These are phyloP conservation scores for Atherinomorus stipes DNA, from an alignment of 2,113 vertebrate species.

Conservation along the genomic window DNA sequence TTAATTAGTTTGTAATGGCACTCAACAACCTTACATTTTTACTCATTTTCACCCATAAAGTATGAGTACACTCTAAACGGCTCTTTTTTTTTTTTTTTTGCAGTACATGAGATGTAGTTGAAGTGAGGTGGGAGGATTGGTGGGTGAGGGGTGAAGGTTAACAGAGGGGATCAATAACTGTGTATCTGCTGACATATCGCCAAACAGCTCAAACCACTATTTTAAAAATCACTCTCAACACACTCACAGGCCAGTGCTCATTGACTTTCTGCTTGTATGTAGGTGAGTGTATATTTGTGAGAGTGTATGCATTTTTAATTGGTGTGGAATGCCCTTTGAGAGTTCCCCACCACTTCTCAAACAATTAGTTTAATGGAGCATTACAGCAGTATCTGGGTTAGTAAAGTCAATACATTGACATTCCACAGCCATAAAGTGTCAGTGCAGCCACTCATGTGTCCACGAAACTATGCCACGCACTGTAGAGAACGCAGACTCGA, in stretches of 20 bases:
- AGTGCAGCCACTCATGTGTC: slow-evolving; percentile 41
- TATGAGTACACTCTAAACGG: slow-evolving; percentile 20
- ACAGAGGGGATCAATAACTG: slow-evolving; percentile 58
- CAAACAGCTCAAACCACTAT: slow-evolving; percentile 31
- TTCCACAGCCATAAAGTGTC: slow-evolving; percentile 58
- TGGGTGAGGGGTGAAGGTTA: slow-evolving; percentile 53
- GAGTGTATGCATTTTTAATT: slow-evolving; percentile 67
- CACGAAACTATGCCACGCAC: slow-evolving; percentile 33
- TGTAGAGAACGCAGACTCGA: slow-evolving; percentile 11
- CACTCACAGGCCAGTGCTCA: slow-evolving; percentile 49
- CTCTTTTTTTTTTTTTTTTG: slow-evolving; percentile 23
- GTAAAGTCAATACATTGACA: slow-evolving; percentile 74
- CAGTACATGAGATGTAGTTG: slow-evolving; percentile 25
- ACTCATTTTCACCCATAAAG: slow-evolving; percentile 7
- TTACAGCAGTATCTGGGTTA: slow-evolving; percentile 69
- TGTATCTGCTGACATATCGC: slow-evolving; percentile 49
- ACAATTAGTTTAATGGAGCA: slow-evolving; percentile 80
- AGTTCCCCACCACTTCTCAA: slow-evolving; percentile 66
- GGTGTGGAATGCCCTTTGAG: slow-evolving; percentile 54
- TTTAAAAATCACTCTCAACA: slow-evolving; percentile 51
- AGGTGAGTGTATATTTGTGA: slow-evolving; percentile 33
- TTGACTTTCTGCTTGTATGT: slow-evolving; percentile 56
- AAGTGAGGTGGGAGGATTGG: slow-evolving; percentile 24
- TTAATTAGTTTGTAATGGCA: slow-evolving; percentile 7
- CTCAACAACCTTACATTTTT: slow-evolving; percentile 5